Percentiles rank a stretch among this genome's conserved stretches.
phyloP scores from a whole-genome alignment of 2,888 invertebrate genomes.

The Bellardia bayeri region DNA sequence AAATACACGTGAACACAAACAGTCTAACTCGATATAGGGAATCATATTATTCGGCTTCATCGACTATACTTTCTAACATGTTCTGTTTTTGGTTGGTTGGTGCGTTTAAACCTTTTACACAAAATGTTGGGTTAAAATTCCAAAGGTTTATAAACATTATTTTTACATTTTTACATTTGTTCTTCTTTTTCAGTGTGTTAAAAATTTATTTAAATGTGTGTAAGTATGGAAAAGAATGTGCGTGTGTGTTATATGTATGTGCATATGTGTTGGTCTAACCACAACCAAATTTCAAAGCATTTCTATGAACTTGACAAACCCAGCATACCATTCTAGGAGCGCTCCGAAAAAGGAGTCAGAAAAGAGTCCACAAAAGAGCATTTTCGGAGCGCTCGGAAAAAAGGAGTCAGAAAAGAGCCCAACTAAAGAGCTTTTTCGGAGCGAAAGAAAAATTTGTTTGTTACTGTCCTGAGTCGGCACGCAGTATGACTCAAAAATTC shows the following conservation, averaged over 20 bases:
- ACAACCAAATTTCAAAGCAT: conserved; percentile 43
- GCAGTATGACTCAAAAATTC: too few relatives aligned
- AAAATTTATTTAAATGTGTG: neutral
- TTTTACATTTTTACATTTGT: neutral
- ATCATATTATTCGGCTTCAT: too few relatives aligned
- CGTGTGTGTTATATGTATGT: neutral
- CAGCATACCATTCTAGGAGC: too few relatives aligned
- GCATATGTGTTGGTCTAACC: conserved; percentile 13
- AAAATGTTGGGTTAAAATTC: neutral
- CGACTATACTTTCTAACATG: neutral
- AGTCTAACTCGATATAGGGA: too few relatives aligned
- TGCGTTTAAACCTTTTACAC: neutral
- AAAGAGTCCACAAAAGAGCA: too few relatives aligned
- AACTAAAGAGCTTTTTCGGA: too few relatives aligned
- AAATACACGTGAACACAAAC: too few relatives aligned
- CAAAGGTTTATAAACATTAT: conserved; percentile 1
- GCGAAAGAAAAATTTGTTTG: too few relatives aligned
- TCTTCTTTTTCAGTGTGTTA: neutral
- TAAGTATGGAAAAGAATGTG: neutral
- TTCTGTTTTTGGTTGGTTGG: neutral
- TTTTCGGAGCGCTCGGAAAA: too few relatives aligned
- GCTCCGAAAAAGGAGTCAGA: too few relatives aligned
- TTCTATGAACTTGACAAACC: conserved; percentile 18
- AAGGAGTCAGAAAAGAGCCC: too few relatives aligned
- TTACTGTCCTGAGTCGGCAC: too few relatives aligned